Evolutionary conservation across 2,113 vertebrate species (phyloP).

Genomic region (Actenoides hombroni): DNA sequence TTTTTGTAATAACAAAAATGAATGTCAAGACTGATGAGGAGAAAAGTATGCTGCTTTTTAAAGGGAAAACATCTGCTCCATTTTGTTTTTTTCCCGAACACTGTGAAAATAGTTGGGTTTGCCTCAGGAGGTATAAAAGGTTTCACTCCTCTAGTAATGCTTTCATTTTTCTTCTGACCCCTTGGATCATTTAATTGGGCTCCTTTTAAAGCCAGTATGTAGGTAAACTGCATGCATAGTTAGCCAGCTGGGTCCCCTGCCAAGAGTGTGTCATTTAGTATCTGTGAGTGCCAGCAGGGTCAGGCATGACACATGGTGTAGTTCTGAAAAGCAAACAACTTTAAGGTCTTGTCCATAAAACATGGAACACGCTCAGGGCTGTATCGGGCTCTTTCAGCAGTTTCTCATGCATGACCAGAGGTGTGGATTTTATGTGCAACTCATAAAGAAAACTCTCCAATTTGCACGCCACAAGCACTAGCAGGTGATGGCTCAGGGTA

Average conservation of each 20-base stretch:
- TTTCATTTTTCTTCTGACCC: conserved; percentile 36
- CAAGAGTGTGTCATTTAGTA: conserved; percentile 39
- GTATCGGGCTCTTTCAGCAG: conserved; percentile 40
- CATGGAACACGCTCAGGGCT: conserved; percentile 38
- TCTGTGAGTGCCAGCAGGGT: conserved; percentile 44
- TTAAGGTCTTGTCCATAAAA: conserved; percentile 40
- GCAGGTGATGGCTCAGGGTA: conserved; percentile 59
- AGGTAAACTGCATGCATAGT: conserved; percentile 52
- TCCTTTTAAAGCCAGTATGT: conserved; percentile 3
- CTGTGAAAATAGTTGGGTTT: background rate
- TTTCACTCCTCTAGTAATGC: background rate
- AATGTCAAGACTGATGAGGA: background rate
- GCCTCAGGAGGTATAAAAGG: conserved; percentile 16
- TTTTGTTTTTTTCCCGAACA: background rate
- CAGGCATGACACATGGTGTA: conserved; percentile 48
- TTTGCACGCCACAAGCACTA: conserved; percentile 45
- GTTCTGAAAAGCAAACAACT: conserved; percentile 58
- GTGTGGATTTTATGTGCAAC: conserved; percentile 72
- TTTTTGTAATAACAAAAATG: background rate
- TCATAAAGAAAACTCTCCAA: conserved; percentile 63
- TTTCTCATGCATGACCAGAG: conserved; percentile 68
- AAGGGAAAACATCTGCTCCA: conserved; percentile 1
- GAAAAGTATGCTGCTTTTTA: background rate
- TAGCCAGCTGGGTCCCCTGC: conserved; percentile 47
- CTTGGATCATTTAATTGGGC: conserved; percentile 40